Evolutionary conservation across 2,888 invertebrate species (phyloP).

Genomic region (Drosophila gaucha): DNA sequence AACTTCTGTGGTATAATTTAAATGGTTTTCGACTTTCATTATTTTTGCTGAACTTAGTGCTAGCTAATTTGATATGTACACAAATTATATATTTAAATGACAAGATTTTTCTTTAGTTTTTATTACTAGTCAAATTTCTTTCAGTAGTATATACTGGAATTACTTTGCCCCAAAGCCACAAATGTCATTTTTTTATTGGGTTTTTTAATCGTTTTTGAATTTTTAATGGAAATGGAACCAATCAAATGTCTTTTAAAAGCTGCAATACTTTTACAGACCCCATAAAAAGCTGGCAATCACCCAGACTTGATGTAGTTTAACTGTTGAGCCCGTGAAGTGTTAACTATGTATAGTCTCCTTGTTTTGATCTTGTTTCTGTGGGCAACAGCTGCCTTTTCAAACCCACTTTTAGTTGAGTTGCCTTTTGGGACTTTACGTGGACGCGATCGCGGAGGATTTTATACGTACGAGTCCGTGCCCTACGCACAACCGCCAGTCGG

Average conservation of each 20-base stretch:
- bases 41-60: no score
- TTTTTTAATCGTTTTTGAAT: neutral
- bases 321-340: neutral
- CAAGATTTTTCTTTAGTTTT: neutral
- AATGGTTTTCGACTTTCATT: no score
- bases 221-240: neutral
- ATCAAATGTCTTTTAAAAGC: neutral
- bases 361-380: neutral
- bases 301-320: neutral
- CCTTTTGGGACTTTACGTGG: conserved; percentile 76
- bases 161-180: neutral
- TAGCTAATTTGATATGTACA: neutral
- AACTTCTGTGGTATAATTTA: no score
- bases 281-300: neutral
- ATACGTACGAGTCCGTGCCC: conserved; percentile 88
- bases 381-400: neutral
- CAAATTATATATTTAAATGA: neutral
- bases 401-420: conserved; percentile 53
- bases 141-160: neutral
- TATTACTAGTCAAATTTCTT: neutral
- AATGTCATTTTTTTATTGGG: neutral
- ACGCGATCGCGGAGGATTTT: conserved; percentile 82
- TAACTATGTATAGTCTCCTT: neutral
- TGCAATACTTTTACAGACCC: neutral
- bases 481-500: conserved; percentile 89